Conservation (phyloP, 2,888 invertebrate genomes). For the Phengaris alcon region DNA sequence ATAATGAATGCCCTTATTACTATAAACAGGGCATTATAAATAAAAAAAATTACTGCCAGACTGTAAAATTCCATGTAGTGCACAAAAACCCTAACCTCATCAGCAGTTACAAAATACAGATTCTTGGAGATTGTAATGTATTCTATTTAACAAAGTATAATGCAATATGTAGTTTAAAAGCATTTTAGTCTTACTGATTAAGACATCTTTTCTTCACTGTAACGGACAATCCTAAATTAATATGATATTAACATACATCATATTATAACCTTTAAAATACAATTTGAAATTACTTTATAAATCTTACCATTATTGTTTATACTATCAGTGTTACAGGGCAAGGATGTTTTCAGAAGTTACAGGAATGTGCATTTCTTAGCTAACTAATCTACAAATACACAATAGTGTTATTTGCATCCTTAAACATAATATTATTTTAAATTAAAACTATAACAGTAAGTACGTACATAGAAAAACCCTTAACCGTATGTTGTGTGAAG, state of each 20-base stretch:
- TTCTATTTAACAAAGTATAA: neutral
- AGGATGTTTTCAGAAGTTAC: slow-evolving; percentile 18
- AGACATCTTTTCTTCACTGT: neutral
- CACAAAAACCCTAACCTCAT: too few relatives aligned
- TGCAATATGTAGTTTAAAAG: neutral
- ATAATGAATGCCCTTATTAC: too few relatives aligned
- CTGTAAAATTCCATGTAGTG: too few relatives aligned
- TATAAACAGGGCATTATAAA: too few relatives aligned
- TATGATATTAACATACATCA: neutral
- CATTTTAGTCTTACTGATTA: slow-evolving; percentile 1
- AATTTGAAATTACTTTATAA: neutral
- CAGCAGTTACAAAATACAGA: too few relatives aligned
- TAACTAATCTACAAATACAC: slow-evolving; percentile 31
- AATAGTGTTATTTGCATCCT: slow-evolving; percentile 31
- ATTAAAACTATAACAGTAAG: slow-evolving; percentile 31
- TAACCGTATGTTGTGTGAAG: slow-evolving; percentile 37
- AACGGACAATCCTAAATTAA: too few relatives aligned
- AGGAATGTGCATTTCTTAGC: slow-evolving; percentile 30
- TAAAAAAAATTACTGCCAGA: too few relatives aligned
- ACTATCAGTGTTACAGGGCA: neutral
- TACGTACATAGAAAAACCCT: slow-evolving; percentile 35
- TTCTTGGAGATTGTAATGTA: neutral
- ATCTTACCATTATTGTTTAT: neutral
- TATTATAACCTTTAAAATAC: slow-evolving; percentile 20
- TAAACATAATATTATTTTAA: slow-evolving; percentile 26